A percentile compares a stretch with the other conserved stretches of the same genome.
Conservation (phyloP, 2,113 vertebrate genomes). For the Plotosus lineatus region DNA sequence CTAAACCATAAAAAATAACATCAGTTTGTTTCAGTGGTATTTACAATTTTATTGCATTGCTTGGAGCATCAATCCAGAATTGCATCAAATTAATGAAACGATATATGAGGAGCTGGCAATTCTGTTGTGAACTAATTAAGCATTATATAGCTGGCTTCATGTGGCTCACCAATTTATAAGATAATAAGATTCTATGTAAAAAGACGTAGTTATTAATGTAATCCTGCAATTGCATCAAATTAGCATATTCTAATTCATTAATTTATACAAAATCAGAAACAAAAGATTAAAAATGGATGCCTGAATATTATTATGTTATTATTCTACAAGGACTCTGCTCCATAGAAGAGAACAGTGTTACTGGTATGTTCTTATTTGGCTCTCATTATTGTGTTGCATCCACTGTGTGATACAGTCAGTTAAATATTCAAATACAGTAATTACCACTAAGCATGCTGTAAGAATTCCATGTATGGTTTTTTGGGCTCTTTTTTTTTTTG, state of each 20-base stretch:
- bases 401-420: background rate
- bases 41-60: constrained; percentile 57
- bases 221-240: constrained; percentile 17
- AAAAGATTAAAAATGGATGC: background rate
- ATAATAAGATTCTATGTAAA: constrained; percentile 40
- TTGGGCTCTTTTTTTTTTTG: background rate
- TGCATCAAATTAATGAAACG: constrained; percentile 58
- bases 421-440: constrained; percentile 10
- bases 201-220: constrained; percentile 47
- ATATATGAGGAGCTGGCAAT: constrained; percentile 49
- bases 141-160: constrained; percentile 46
- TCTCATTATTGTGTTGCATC: background rate
- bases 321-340: background rate
- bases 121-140: constrained; percentile 58
- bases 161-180: constrained; percentile 52
- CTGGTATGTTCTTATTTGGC: background rate
- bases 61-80: constrained; percentile 50
- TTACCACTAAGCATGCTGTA: background rate
- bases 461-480: background rate
- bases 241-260: constrained; percentile 4
- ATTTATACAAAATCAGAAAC: background rate
- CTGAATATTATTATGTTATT: background rate
- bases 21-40: constrained; percentile 48
- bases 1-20: constrained; percentile 57
- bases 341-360: background rate